Base-by-base conservation (phyloP, 92 coral and sea anemone species). In the Bergia sp. region DNA sequence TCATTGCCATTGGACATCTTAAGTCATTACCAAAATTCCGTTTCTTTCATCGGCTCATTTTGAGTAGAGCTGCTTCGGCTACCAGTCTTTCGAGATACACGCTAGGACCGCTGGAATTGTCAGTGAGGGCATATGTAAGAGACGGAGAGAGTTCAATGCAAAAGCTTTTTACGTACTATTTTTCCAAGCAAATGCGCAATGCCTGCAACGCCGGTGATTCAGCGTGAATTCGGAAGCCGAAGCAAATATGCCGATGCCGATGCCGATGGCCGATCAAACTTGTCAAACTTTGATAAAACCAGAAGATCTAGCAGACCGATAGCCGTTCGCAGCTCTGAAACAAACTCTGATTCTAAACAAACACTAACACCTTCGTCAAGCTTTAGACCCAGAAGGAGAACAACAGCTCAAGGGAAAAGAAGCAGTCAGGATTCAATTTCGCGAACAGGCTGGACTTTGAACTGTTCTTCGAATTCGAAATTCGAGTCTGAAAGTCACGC, bases 271-370 rank as follows among this genome's bases (percentile, higher is more conserved):
- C 40, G 20, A 2, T 37, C 74, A 58, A 58, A 82, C 57, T 61
- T 58, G 43, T 18, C 73, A 38, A 81, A 37, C 69, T 79, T 50
- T 36, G 36, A 23, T 37, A 81, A 58, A 43, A 82, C 38, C n/a
- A 64, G 86, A 23, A 71, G 86, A 39, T 65, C 76, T 6, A 82
- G 58, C 23, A 64, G 86, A 82, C 76, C 69, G 10, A 1, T 21
- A 7, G 20, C 76, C 23, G 76, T 20, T 82, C 86, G 86, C 44
- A 16, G 53, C 86, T 65, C 86, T 5, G 43, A 64, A 82, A 41
- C 75, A 65, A 82, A 64, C 2, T 40, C 57, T 10, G 41, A n/a
- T 82, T 82, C 76, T 36, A 5, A 64, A 23, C 57, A 7, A 64
- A 82, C 42, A 40, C 0, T 40, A 1, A 44, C 20, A 40, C 29